Conservation (phyloP, 1,140 invertebrate species). For the Drosophila subpulchrella region DNA sequence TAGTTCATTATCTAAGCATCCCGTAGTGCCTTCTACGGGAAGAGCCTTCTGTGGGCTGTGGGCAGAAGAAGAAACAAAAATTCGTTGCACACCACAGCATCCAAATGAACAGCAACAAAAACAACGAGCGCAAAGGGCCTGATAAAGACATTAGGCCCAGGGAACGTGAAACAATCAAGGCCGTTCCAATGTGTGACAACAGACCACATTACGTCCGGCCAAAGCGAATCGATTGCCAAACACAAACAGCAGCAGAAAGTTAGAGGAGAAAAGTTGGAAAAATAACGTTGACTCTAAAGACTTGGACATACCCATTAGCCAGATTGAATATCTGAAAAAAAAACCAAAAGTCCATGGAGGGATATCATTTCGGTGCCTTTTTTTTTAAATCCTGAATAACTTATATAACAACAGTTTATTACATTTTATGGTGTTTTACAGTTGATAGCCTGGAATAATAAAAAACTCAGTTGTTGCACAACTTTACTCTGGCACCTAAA, state of each 20-base stretch:
- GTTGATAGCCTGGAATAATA: constrained; percentile 23
- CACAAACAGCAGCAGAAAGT: constrained; percentile 27
- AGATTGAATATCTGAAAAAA: neutral
- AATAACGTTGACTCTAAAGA: constrained; percentile 1
- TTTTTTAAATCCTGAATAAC: no score
- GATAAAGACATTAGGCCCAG: constrained; percentile 64
- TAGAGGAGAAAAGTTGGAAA: constrained; percentile 12
- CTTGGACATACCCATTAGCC: constrained; percentile 7
- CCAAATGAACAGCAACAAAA: constrained; percentile 6
- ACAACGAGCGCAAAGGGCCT: constrained; percentile 14
- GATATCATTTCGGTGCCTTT: neutral
- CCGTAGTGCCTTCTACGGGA: constrained; percentile 28
- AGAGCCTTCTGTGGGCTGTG: constrained; percentile 35
- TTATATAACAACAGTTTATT: neutral
- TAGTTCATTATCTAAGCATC: constrained; percentile 53
- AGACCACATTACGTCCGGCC: constrained; percentile 60
- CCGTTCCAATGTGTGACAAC: constrained; percentile 64
- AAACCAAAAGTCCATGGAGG: neutral
- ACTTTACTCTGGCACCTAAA: neutral
- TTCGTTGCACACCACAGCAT: constrained; percentile 54
- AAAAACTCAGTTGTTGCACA: neutral
- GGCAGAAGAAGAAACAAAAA: constrained; percentile 24
- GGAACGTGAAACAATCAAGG: constrained; percentile 66
- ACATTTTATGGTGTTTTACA: neutral
- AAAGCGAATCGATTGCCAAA: constrained; percentile 71